A percentile compares a stretch with the other conserved stretches of the same genome.
Conservation (phyloP, 1,140 invertebrate species). For the Drosophila bocki region DNA sequence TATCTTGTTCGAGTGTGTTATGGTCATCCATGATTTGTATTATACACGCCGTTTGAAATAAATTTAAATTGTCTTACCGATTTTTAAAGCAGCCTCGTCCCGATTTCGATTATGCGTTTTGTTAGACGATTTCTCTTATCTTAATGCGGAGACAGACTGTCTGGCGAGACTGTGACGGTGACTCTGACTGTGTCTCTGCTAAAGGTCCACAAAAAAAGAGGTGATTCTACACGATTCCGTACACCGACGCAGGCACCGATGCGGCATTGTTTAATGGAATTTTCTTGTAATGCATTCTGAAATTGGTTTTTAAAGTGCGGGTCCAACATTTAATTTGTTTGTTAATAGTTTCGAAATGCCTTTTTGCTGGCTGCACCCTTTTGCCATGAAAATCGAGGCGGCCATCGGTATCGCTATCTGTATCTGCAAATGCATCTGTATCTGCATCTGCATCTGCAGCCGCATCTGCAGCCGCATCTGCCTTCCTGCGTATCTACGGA, state of each 20-base stretch:
- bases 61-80: slow-evolving; percentile 82
- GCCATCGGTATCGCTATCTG: slow-evolving; percentile 3
- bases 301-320: slow-evolving; percentile 84
- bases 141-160: slow-evolving; percentile 83
- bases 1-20: slow-evolving; percentile 76
- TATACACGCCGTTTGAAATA: slow-evolving; percentile 64
- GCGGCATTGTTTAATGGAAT: slow-evolving; percentile 82
- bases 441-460: slow-evolving; percentile 17
- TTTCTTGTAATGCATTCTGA: slow-evolving; percentile 82
- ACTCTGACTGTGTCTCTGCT: not conserved
- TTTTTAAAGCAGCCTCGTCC: slow-evolving; percentile 57
- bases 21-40: slow-evolving; percentile 68
- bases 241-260: slow-evolving; percentile 8
- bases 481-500: slow-evolving; percentile 49
- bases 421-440: slow-evolving; percentile 28
- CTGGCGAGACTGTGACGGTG: slow-evolving; percentile 39
- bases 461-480: slow-evolving; percentile 16
- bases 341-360: slow-evolving; percentile 82
- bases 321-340: slow-evolving; percentile 83
- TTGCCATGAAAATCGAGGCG: slow-evolving; percentile 23
- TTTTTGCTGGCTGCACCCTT: slow-evolving; percentile 51
- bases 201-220: slow-evolving; percentile 19
- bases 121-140: slow-evolving; percentile 84
- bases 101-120: slow-evolving; percentile 85
- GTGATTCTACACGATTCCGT: slow-evolving; percentile 18